Conservation (phyloP, 1,140 invertebrate species). For the Philopotamus ludificatus region DNA sequence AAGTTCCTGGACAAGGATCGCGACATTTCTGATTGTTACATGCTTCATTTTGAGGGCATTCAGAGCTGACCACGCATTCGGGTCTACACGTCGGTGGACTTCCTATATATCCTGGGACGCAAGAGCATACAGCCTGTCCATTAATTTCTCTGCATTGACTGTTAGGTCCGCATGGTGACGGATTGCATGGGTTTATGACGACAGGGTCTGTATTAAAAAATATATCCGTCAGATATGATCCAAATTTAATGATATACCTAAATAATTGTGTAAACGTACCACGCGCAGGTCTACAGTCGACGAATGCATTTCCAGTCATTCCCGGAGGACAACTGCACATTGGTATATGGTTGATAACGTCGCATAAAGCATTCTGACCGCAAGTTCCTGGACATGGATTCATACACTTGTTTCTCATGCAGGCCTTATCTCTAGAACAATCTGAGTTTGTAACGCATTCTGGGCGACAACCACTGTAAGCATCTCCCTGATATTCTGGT, state of each 20-base stretch:
- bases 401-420: conserved; percentile 70
- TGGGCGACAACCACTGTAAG: conserved; percentile 63
- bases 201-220: too few relatives aligned
- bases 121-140: conserved; percentile 60
- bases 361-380: conserved; percentile 62
- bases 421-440: conserved; percentile 64
- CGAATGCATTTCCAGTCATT: conserved; percentile 64
- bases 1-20: conserved; percentile 63
- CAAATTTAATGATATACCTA: conserved; percentile 56
- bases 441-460: conserved; percentile 70
- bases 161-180: conserved; percentile 72
- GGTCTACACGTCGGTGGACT: conserved; percentile 66
- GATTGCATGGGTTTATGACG: conserved; percentile 61
- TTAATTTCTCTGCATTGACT: conserved; percentile 67
- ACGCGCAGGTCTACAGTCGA: conserved; percentile 56
- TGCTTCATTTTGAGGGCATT: conserved; percentile 79
- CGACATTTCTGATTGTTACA: conserved; percentile 65
- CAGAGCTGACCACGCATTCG: conserved; percentile 76
- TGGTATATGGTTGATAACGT: conserved; percentile 67
- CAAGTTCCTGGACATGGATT: conserved; percentile 74
- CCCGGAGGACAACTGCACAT: conserved; percentile 65
- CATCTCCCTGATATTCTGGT: conserved; percentile 81
- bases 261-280: conserved; percentile 50
- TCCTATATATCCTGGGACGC: conserved; percentile 62
- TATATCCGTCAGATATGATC: conserved; percentile 61